A percentile compares a stretch with the other conserved stretches of the same genome.
phyloP scores from a whole-genome alignment of 2,888 invertebrate species.

The Cerastoderma edule region DNA sequence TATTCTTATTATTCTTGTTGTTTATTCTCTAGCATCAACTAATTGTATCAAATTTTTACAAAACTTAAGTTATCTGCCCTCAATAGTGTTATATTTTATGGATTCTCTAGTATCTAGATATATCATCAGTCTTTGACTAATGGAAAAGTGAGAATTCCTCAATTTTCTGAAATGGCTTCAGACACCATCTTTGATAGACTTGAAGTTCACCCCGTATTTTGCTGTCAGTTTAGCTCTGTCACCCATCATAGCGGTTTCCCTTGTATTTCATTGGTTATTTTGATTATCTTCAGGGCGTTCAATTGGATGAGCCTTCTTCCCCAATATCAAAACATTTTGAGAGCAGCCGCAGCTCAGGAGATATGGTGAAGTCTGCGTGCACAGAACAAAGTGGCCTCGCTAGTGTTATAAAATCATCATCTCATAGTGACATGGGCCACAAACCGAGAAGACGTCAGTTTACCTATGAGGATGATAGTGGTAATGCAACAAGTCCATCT shows the following conservation, averaged over 20 bases:
- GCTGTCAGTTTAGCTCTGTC: not conserved
- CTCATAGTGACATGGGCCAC: not conserved
- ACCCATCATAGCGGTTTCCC: not conserved
- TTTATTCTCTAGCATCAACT: too few species aligned
- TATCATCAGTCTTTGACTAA: too few species aligned
- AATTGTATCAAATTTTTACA: too few species aligned
- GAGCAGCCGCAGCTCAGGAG: not conserved
- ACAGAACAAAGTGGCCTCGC: not conserved
- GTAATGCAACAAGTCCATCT: too few species aligned
- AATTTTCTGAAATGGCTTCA: too few species aligned
- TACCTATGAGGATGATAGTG: not conserved
- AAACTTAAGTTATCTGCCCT: too few species aligned
- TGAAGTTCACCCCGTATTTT: not conserved
- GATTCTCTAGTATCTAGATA: too few species aligned
- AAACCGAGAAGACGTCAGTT: not conserved
- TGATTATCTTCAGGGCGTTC: constrained; percentile 47
- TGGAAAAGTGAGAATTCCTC: too few species aligned
- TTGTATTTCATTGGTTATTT: not conserved
- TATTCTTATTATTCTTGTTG: too few species aligned
- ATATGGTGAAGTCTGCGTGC: not conserved
- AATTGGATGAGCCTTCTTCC: constrained; percentile 49
- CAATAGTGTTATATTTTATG: too few species aligned
- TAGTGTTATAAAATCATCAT: not conserved
- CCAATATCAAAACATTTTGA: constrained; percentile 32
- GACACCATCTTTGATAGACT: too few species aligned